Conservation (phyloP, 2,113 vertebrate genomes). For the Meles meles region DNA sequence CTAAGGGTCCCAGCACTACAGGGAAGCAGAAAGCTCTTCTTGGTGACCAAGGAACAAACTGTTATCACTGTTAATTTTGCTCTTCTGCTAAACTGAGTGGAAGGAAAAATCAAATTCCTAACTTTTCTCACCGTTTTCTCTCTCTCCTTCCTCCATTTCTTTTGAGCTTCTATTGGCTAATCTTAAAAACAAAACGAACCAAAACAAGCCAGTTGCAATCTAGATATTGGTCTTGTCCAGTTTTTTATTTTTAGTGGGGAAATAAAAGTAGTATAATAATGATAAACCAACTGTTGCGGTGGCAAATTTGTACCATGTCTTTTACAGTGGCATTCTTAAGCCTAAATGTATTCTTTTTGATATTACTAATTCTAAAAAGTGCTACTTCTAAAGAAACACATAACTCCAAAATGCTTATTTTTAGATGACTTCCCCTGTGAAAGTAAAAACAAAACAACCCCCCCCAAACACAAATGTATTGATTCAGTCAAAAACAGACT, state of each 20-base stretch:
- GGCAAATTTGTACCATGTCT: background rate
- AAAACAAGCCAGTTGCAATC: background rate
- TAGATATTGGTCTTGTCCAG: background rate
- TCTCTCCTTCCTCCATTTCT: background rate
- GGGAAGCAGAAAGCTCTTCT: background rate
- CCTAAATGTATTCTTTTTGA: background rate
- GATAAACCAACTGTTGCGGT: background rate
- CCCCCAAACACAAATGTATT: background rate
- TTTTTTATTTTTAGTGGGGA: background rate
- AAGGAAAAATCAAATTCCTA: background rate
- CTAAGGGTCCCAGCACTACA: too few relatives aligned
- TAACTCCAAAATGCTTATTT: background rate
- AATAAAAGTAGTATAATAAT: background rate
- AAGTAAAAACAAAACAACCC: background rate
- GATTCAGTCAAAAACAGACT: background rate
- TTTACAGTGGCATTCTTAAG: background rate
- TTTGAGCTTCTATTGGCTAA: background rate
- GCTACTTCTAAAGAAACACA: background rate
- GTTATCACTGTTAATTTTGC: background rate
- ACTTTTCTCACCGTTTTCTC: background rate
- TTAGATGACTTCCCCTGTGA: background rate
- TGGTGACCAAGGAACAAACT: background rate
- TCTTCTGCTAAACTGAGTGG: background rate
- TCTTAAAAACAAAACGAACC: background rate
- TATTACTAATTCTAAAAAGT: background rate